Percentiles rank a stretch among this genome's conserved stretches.
These are phyloP conservation scores for Melanargia galathea DNA, from an alignment of 2,888 invertebrate genomes.

Conservation along the genomic window DNA sequence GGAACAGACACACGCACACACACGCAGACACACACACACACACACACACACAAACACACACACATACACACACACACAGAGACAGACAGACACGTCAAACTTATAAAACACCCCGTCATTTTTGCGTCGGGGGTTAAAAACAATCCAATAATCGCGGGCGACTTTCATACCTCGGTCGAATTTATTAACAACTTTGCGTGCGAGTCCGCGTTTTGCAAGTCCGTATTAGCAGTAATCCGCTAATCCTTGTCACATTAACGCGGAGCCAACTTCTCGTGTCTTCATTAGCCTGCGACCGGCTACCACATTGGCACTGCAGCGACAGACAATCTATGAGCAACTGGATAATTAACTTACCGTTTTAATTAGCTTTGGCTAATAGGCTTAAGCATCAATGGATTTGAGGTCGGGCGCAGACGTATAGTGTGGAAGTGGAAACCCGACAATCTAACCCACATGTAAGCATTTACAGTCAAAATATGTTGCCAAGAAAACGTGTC, in stretches of 20 bases:
- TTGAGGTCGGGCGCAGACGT: constrained; percentile 22
- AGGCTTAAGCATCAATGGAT: constrained; percentile 26
- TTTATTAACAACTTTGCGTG: not conserved
- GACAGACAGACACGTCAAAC: too few relatives aligned
- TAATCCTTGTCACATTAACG: constrained; percentile 9
- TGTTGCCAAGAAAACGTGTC: constrained; percentile 23
- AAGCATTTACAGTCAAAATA: constrained; percentile 21
- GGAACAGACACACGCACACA: too few relatives aligned
- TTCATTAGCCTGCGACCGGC: not conserved
- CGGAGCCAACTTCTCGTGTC: not conserved
- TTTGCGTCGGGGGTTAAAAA: too few relatives aligned
- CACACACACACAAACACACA: too few relatives aligned
- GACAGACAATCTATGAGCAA: not conserved
- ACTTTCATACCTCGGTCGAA: not conserved
- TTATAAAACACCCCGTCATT: too few relatives aligned
- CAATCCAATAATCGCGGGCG: not conserved
- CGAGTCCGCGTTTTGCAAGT: not conserved
- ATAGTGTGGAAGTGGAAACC: constrained; percentile 19
- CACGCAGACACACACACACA: too few relatives aligned
- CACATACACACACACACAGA: too few relatives aligned
- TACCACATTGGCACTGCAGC: not conserved
- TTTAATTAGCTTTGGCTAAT: constrained; percentile 38
- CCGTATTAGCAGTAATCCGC: constrained; percentile 17
- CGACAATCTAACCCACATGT: constrained; percentile 14
- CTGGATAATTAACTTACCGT: constrained; percentile 36